Percentiles rank a stretch among this genome's conserved stretches.
These are phyloP conservation scores for Mormyrus iriodes DNA, from an alignment of 2,113 vertebrate species.

Conservation along the genomic window DNA sequence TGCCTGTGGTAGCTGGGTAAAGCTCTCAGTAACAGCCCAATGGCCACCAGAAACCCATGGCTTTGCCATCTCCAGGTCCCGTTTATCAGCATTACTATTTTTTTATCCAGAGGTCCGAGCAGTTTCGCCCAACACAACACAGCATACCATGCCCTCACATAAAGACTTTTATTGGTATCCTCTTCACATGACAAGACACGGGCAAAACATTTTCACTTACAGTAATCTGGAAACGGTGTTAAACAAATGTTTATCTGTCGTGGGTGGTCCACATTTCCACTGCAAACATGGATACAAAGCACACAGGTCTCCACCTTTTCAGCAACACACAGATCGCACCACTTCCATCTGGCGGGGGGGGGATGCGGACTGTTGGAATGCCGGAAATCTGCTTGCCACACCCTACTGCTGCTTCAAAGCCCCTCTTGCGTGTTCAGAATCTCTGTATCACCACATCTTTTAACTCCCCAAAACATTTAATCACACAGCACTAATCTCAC, in stretches of 20 bases:
- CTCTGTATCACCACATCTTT: slow-evolving; percentile 20
- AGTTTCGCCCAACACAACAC: background rate
- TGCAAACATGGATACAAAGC: slow-evolving; percentile 18
- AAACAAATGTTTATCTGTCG: slow-evolving; percentile 3
- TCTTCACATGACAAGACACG: slow-evolving; percentile 19
- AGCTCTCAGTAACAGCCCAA: background rate
- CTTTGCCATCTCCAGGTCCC: background rate
- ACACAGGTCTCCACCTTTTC: background rate
- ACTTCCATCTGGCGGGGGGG: background rate
- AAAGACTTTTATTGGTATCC: slow-evolving; percentile 21
- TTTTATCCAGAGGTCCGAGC: background rate
- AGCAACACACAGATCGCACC: slow-evolving; percentile 6
- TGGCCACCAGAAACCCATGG: background rate
- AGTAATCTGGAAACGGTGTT: background rate
- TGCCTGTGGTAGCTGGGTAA: background rate
- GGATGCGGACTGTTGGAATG: background rate
- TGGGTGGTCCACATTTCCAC: background rate
- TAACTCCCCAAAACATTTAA: slow-evolving; percentile 31
- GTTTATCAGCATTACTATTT: background rate
- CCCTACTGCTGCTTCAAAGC: background rate
- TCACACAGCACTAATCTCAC: slow-evolving; percentile 38
- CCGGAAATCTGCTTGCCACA: background rate
- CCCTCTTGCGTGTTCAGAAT: background rate
- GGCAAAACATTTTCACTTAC: slow-evolving; percentile 20
- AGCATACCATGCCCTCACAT: background rate